phyloP scores from a whole-genome alignment of 2,797 vertebrate species.

The Lithobates pipiens region DNA sequence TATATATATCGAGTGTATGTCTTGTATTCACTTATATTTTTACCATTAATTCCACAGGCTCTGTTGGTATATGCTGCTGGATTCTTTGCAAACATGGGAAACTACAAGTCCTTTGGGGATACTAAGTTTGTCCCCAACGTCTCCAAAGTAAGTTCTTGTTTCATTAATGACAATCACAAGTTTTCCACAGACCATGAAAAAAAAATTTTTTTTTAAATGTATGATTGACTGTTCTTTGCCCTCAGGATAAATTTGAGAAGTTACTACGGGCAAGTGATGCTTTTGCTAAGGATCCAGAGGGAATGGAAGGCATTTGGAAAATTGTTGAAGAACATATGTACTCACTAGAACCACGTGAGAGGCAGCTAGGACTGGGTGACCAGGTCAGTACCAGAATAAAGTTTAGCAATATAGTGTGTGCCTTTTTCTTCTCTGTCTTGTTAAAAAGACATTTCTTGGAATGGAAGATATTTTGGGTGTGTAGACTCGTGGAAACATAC shows the following conservation, averaged over 20 bases:
- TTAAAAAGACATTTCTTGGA: not conserved
- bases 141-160: constrained; percentile 79
- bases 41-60: constrained; percentile 72
- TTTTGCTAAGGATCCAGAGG: constrained; percentile 77
- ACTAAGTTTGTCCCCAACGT: constrained; percentile 93
- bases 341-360: constrained; percentile 85
- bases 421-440: not conserved
- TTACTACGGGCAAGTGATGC: constrained; percentile 85
- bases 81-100: constrained; percentile 93
- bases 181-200: not conserved
- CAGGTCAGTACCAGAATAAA: constrained; percentile 75
- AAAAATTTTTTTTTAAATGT: not conserved
- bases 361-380: constrained; percentile 86
- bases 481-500: too few species aligned
- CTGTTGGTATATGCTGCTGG: constrained; percentile 90
- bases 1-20: not conserved
- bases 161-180: not conserved
- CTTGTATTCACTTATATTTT: not conserved
- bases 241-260: constrained; percentile 87
- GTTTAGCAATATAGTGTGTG: too few species aligned
- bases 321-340: constrained; percentile 81
- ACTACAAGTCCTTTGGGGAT: constrained; percentile 95
- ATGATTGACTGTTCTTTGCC: not conserved
- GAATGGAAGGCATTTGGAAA: constrained; percentile 83
- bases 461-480: not conserved